These are phyloP conservation scores for Megamerina dolium DNA, from an alignment of 2,888 invertebrate genomes.

Conservation along the genomic window DNA sequence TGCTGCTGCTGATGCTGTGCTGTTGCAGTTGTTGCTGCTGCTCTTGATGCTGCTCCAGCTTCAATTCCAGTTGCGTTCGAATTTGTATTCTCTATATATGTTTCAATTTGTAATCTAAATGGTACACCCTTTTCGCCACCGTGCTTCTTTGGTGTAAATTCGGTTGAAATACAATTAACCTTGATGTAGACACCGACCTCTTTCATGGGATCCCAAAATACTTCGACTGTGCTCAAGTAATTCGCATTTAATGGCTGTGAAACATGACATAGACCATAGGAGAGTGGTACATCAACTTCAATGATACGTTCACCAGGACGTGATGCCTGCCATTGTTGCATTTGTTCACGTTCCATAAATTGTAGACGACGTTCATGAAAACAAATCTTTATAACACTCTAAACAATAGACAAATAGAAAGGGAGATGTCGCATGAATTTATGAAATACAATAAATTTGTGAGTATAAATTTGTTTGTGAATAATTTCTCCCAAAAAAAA, in stretches of 20 bases:
- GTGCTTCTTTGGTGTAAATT: conserved; percentile 96
- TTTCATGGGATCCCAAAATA: conserved; percentile 93
- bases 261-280: conserved; percentile 84
- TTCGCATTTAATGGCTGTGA: conserved; percentile 62
- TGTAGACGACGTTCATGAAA: conserved; percentile 94
- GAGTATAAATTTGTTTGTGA: no score
- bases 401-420: conserved; percentile 5
- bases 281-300: conserved; percentile 88
- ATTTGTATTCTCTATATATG: conserved; percentile 52
- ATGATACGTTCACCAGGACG: conserved; percentile 87
- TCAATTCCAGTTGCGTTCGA: conserved; percentile 17
- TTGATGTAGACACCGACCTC: conserved; percentile 93
- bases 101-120: conserved; percentile 92
- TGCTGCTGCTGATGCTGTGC: conserved; percentile 15
- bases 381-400: conserved; percentile 84
- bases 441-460: not conserved
- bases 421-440: no score
- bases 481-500: no score
- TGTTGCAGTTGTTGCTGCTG: conserved; percentile 18
- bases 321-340: conserved; percentile 83
- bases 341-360: conserved; percentile 91
- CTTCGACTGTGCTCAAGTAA: conserved; percentile 74
- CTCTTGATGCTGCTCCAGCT: conserved; percentile 19
- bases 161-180: conserved; percentile 95
- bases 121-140: conserved; percentile 98